Evolutionary conservation across 2,797 vertebrate genomes (phyloP).

Genomic region (Schizopygopsis malacanthus): DNA sequence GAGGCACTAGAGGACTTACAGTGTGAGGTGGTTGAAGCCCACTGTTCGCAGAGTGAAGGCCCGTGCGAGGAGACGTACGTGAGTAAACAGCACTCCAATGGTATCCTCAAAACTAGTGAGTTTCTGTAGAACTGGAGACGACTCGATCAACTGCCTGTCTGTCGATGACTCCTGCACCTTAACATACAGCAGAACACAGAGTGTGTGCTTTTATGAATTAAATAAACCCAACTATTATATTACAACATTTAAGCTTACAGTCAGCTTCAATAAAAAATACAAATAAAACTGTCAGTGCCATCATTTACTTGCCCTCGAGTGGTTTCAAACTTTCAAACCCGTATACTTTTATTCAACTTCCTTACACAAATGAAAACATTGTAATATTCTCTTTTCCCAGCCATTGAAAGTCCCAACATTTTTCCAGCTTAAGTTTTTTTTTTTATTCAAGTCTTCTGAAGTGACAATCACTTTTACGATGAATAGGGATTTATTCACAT

Average conservation of each 20-base stretch:
- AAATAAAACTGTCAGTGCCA: not conserved
- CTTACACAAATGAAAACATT: not conserved
- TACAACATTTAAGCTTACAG: not conserved
- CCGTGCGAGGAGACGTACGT: conserved; percentile 92
- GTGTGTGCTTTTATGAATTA: not conserved
- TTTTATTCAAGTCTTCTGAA: not conserved
- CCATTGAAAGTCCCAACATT: not conserved
- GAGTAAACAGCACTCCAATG: conserved; percentile 94
- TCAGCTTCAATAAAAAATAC: not conserved
- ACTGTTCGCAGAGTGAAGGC: conserved; percentile 97
- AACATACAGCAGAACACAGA: not conserved
- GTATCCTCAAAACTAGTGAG: conserved; percentile 92
- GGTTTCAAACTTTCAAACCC: not conserved
- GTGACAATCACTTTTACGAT: not conserved
- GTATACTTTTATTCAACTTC: not conserved
- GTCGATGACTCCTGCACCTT: conserved; percentile 96
- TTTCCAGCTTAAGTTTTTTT: not conserved
- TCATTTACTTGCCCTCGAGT: not conserved
- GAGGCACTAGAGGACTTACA: conserved; percentile 79
- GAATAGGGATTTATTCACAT: not conserved
- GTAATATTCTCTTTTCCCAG: not conserved
- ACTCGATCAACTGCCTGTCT: conserved; percentile 95
- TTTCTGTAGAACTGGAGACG: conserved; percentile 96
- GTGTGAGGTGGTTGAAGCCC: conserved; percentile 98
- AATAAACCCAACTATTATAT: not conserved